A percentile compares a stretch with the other conserved stretches of the same genome.
phyloP scores from a whole-genome alignment of 2,888 invertebrate species.

The Macrophya alboannulata region DNA sequence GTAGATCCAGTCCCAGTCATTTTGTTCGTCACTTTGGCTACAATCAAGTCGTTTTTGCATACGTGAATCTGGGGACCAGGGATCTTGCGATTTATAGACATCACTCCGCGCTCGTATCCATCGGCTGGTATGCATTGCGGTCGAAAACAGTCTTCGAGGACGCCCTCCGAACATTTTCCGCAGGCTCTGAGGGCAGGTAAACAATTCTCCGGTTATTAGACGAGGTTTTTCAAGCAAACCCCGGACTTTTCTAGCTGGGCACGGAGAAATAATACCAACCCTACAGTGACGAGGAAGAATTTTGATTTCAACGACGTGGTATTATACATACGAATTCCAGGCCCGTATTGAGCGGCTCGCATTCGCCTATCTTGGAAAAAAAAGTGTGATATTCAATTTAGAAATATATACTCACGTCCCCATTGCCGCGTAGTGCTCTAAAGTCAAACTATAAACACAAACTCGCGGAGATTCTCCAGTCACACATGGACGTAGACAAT shows the following conservation, averaged over 20 bases:
- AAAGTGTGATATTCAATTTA: not conserved
- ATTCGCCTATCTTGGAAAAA: not conserved
- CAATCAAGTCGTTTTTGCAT: slow-evolving; percentile 8
- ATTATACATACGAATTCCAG: not conserved
- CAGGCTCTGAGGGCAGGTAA: slow-evolving; percentile 49
- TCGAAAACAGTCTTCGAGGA: slow-evolving; percentile 34
- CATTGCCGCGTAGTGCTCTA: slow-evolving; percentile 80
- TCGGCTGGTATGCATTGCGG: slow-evolving; percentile 54
- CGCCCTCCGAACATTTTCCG: slow-evolving; percentile 48
- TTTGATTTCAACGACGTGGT: not conserved
- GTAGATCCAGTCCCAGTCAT: slow-evolving; percentile 73
- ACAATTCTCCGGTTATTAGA: not conserved
- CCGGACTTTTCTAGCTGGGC: not conserved
- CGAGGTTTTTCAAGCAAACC: not conserved
- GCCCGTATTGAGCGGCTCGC: not conserved
- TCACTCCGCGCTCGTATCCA: slow-evolving; percentile 54
- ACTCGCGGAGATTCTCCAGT: slow-evolving; percentile 64
- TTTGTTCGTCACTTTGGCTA: slow-evolving; percentile 76
- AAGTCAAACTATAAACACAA: slow-evolving; percentile 79
- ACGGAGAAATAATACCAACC: no score
- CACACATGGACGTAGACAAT: slow-evolving; percentile 7
- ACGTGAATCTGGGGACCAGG: slow-evolving; percentile 52
- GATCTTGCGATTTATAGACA: slow-evolving; percentile 52
- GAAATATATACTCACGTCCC: slow-evolving; percentile 74
- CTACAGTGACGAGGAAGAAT: not conserved